Evolutionary conservation across 2,113 vertebrate genomes (phyloP).

Genomic region (Cyprinodon brontotheroides): DNA sequence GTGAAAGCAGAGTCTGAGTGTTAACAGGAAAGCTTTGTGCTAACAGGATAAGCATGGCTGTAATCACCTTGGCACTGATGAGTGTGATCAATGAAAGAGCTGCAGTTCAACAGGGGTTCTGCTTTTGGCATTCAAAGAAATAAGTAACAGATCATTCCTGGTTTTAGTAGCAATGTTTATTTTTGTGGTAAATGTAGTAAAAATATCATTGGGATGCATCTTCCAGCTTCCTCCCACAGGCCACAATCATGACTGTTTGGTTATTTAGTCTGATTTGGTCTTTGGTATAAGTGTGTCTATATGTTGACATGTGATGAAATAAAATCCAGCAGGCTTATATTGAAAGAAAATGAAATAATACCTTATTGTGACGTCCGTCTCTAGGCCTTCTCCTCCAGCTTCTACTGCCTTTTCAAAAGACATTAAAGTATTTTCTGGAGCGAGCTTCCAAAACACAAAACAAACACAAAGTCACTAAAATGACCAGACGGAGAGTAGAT

Average conservation of each 20-base stretch:
- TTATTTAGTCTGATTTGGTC: no score
- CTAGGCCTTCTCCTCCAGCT: slow-evolving; percentile 82
- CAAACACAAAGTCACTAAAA: not conserved
- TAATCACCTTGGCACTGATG: slow-evolving; percentile 54
- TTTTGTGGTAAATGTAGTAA: no score
- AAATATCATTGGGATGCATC: no score
- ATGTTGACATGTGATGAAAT: not conserved
- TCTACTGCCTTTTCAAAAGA: slow-evolving; percentile 91
- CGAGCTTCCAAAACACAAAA: slow-evolving; percentile 75
- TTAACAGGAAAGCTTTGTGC: slow-evolving; percentile 4
- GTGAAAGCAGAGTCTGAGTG: not conserved
- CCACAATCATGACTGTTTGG: no score
- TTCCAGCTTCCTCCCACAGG: no score
- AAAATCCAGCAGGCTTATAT: not conserved
- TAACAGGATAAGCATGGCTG: slow-evolving; percentile 58
- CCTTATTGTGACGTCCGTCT: slow-evolving; percentile 90
- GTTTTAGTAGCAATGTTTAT: no score
- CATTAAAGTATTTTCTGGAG: slow-evolving; percentile 92
- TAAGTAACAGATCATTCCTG: no score
- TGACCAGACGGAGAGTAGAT: not conserved
- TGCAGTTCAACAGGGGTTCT: not conserved
- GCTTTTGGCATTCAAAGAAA: not conserved
- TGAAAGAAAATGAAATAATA: slow-evolving; percentile 44
- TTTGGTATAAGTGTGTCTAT: no score
- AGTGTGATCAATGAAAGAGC: slow-evolving; percentile 7